A percentile compares a stretch with the other conserved stretches of the same genome.
Conservation (phyloP, 2,113 vertebrate genomes). For the Otolemur garnettii region DNA sequence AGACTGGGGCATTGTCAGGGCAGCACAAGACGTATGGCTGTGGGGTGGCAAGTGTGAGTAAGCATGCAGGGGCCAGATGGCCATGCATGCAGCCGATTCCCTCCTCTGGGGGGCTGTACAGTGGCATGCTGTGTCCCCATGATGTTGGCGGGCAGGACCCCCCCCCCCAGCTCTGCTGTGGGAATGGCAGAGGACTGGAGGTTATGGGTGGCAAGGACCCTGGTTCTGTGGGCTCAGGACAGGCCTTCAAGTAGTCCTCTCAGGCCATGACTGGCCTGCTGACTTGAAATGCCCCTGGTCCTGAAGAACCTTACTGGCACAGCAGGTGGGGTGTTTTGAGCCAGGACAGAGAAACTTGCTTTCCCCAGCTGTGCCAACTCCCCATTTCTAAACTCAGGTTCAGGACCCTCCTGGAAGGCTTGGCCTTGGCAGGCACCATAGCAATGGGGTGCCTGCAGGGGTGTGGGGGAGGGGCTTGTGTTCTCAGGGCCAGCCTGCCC, state of each 20-base stretch:
- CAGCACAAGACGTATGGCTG: accelerated
- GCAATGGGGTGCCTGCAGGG: no score
- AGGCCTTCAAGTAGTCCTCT: neutral
- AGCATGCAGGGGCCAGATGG: neutral
- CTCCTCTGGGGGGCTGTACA: neutral
- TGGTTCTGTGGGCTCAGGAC: neutral
- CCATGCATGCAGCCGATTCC: neutral
- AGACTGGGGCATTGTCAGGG: neutral
- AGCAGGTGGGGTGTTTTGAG: neutral
- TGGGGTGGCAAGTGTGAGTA: no score
- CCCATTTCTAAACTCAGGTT: neutral
- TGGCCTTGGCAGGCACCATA: neutral
- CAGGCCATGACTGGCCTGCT: accelerated
- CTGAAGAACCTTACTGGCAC: neutral
- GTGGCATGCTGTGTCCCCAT: neutral
- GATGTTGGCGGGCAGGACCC: no score
- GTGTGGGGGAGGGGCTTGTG: neutral
- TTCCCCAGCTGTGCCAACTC: no score
- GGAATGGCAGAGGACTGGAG: neutral
- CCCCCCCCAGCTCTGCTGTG: neutral
- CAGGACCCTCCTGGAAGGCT: neutral
- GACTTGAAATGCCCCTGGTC: no score
- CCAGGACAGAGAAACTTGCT: no score
- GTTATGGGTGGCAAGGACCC: no score
- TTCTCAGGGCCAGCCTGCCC: neutral